Conservation (phyloP, 1,140 invertebrate species). For the Aphelinus atriplicis region DNA sequence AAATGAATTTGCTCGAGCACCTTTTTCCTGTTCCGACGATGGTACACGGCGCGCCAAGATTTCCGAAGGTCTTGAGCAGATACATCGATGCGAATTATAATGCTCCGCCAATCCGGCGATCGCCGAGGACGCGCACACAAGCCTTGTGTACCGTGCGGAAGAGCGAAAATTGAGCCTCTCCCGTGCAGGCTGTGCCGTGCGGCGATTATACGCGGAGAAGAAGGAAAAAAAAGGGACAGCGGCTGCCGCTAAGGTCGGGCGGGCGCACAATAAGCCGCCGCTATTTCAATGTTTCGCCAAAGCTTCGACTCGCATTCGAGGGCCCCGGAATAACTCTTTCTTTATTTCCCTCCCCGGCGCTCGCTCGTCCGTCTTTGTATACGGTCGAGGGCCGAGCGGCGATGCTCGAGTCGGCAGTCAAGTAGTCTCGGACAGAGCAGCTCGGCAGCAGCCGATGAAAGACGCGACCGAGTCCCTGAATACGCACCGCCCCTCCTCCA, state of each 20-base stretch:
- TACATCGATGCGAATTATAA: slow-evolving; percentile 26
- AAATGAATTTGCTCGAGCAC: too few relatives aligned
- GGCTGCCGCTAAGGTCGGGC: not conserved
- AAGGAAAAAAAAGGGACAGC: slow-evolving; percentile 1
- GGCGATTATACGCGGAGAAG: not conserved
- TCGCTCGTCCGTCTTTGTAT: not conserved
- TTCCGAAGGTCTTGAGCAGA: slow-evolving; percentile 19
- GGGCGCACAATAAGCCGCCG: not conserved
- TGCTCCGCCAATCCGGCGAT: too few relatives aligned
- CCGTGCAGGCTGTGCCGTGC: too few relatives aligned
- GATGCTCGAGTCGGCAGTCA: not conserved
- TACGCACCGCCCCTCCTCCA: not conserved
- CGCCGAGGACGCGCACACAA: too few relatives aligned
- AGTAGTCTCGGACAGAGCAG: slow-evolving; percentile 16
- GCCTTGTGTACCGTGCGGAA: too few relatives aligned
- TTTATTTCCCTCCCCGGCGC: not conserved
- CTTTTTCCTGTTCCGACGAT: too few relatives aligned
- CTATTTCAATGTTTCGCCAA: not conserved
- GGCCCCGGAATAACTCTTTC: slow-evolving; percentile 28
- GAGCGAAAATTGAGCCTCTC: too few relatives aligned
- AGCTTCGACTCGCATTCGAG: slow-evolving; percentile 1
- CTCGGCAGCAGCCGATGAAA: slow-evolving; percentile 7
- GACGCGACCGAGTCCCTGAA: not conserved
- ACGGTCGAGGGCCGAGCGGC: not conserved
- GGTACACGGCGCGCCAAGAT: too few relatives aligned